Conservation (phyloP, 2,888 invertebrate species). For the Lysandra coridon region DNA sequence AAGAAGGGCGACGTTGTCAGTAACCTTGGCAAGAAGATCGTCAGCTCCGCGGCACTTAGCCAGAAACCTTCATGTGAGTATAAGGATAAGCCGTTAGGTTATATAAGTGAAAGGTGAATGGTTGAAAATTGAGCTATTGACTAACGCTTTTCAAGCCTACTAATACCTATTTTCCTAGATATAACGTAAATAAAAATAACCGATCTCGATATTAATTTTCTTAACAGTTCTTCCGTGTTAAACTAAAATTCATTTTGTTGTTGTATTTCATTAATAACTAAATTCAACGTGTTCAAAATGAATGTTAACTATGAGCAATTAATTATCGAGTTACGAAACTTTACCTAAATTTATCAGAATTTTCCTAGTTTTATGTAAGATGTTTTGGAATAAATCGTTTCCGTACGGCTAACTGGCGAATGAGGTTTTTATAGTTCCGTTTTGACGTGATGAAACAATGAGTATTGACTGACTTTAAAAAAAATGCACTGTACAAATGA, state of each 20-base stretch:
- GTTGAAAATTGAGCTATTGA: too few species aligned
- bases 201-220: too few species aligned
- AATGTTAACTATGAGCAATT: background rate
- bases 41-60: conserved; percentile 85
- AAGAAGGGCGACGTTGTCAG: conserved; percentile 90
- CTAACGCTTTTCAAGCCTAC: too few species aligned
- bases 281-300: background rate
- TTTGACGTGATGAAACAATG: background rate
- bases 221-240: background rate
- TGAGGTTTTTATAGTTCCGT: background rate
- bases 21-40: conserved; percentile 89
- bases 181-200: too few species aligned
- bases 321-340: background rate
- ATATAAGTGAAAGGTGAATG: background rate
- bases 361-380: background rate
- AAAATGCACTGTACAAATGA: background rate
- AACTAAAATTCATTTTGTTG: background rate
- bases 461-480: background rate
- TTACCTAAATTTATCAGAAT: background rate
- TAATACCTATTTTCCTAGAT: too few species aligned
- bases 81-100: background rate
- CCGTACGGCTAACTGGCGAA: background rate
- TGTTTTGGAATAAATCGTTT: background rate
- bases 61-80: conserved; percentile 65
- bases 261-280: background rate